phyloP scores from a whole-genome alignment of 2,113 vertebrate species.

The Sylvia atricapilla region DNA sequence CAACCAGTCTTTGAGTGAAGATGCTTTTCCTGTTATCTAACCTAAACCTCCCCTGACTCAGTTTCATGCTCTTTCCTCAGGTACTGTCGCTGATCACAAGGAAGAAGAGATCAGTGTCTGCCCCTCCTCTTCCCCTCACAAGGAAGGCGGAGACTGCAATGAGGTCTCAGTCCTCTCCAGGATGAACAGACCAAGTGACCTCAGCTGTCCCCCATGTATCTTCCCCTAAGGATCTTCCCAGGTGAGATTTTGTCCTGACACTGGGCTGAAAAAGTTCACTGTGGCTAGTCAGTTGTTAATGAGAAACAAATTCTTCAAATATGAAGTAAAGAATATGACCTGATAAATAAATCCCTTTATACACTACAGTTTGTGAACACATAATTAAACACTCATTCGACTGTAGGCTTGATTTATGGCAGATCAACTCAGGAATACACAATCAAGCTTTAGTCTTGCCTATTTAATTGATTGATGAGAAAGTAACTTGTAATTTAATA shows the following conservation, averaged over 20 bases:
- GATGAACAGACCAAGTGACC: background rate
- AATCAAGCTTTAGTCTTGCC: background rate
- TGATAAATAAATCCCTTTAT: background rate
- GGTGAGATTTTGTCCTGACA: background rate
- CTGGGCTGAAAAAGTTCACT: background rate
- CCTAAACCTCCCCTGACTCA: background rate
- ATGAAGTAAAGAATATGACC: background rate
- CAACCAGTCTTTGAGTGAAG: background rate
- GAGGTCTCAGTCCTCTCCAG: background rate
- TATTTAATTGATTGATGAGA: background rate
- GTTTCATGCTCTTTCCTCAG: fast-evolving
- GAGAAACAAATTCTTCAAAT: background rate
- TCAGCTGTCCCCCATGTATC: background rate
- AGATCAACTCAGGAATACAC: background rate
- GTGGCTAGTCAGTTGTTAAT: background rate
- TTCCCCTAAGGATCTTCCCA: background rate
- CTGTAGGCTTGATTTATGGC: slow-evolving; percentile 25
- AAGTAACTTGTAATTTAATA: slow-evolving; percentile 26
- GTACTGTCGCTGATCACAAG: background rate
- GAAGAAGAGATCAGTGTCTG: background rate
- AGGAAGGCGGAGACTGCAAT: fast-evolving
- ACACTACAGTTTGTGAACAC: background rate
- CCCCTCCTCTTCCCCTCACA: background rate
- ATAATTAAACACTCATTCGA: background rate
- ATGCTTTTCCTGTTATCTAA: background rate